Evolutionary conservation across 1,140 invertebrate species (phyloP).

Genomic region (Aethina tumida): DNA sequence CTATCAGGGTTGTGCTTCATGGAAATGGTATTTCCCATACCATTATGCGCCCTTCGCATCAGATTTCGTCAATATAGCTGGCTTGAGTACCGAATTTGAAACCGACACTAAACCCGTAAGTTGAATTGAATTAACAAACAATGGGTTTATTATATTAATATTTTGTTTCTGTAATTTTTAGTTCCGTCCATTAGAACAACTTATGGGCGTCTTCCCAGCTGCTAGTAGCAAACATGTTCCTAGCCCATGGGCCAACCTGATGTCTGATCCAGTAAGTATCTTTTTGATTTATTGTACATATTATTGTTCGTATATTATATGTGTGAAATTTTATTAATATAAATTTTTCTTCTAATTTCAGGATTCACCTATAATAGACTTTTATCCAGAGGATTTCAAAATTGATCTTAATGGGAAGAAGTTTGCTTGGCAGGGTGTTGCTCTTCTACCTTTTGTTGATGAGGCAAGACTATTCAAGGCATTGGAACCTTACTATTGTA

Average conservation of each 20-base stretch:
- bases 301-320: background rate
- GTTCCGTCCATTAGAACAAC: slow-evolving; percentile 94
- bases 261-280: slow-evolving; percentile 77
- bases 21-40: slow-evolving; percentile 99
- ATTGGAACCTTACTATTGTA: slow-evolving; percentile 66
- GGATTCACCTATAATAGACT: slow-evolving; percentile 95
- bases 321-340: background rate
- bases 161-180: slow-evolving; percentile 36
- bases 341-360: slow-evolving; percentile 30
- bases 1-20: slow-evolving; percentile 98
- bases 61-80: slow-evolving; percentile 89
- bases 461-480: slow-evolving; percentile 85
- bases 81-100: slow-evolving; percentile 79
- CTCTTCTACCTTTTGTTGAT: slow-evolving; percentile 95
- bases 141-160: background rate
- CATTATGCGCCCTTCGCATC: slow-evolving; percentile 99
- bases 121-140: slow-evolving; percentile 12
- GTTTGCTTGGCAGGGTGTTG: slow-evolving; percentile 99
- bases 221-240: slow-evolving; percentile 92
- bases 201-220: slow-evolving; percentile 99
- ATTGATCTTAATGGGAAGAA: slow-evolving; percentile 99
- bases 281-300: slow-evolving; percentile 1
- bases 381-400: slow-evolving; percentile 97
- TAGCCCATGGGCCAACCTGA: slow-evolving; percentile 84
- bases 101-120: slow-evolving; percentile 76